These are phyloP conservation scores for Polypedilum pembai DNA, from an alignment of 1,140 invertebrate species.

Conservation along the genomic window DNA sequence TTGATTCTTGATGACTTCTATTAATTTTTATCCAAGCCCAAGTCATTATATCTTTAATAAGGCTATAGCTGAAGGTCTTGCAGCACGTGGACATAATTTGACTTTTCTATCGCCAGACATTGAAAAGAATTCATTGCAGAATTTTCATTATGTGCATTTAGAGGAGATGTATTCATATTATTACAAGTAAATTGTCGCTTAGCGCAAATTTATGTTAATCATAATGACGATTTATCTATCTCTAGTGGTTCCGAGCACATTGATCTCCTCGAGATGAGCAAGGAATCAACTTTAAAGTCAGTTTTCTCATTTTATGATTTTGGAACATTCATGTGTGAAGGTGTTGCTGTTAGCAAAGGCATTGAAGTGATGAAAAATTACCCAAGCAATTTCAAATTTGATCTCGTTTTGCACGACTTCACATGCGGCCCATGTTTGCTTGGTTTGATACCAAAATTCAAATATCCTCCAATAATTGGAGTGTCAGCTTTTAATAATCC, in stretches of 20 bases:
- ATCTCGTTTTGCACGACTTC: conserved; percentile 29
- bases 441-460: conserved; percentile 21
- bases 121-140: neutral
- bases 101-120: conserved; percentile 32
- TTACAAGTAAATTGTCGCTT: neutral
- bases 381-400: conserved; percentile 32
- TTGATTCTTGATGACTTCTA: neutral
- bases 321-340: neutral
- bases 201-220: neutral
- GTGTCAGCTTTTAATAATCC: neutral
- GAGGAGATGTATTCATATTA: neutral
- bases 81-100: conserved; percentile 34
- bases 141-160: conserved; percentile 28
- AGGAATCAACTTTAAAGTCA: neutral
- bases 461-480: conserved; percentile 24
- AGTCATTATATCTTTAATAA: conserved; percentile 16
- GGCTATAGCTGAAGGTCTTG: conserved; percentile 32
- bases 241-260: neutral
- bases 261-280: neutral
- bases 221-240: neutral
- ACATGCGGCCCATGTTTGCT: conserved; percentile 26
- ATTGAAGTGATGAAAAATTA: conserved; percentile 25
- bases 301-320: neutral
- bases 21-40: neutral
- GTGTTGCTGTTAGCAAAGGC: conserved; percentile 10